phyloP scores from a whole-genome alignment of 2,797 vertebrate species.

The Acropternis orthonyx region DNA sequence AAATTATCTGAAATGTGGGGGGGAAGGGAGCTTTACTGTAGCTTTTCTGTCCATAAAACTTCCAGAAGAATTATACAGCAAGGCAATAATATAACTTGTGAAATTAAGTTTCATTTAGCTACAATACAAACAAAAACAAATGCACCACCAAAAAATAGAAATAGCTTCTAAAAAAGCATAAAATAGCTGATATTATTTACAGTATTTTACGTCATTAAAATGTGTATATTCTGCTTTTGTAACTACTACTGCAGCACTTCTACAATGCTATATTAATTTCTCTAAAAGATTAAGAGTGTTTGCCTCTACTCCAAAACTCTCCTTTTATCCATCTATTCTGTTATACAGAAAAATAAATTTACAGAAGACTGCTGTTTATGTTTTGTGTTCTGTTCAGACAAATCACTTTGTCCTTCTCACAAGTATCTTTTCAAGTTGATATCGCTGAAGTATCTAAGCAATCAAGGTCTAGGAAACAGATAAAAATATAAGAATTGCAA shows the following conservation, averaged over 20 bases:
- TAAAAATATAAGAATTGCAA: neutral
- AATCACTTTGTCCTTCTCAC: neutral
- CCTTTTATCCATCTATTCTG: neutral
- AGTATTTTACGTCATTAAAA: neutral
- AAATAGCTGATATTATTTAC: neutral
- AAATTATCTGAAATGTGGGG: neutral
- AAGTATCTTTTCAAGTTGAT: neutral
- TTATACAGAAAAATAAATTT: neutral
- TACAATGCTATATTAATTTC: neutral
- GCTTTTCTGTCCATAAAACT: neutral
- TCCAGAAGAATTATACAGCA: neutral
- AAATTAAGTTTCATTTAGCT: neutral
- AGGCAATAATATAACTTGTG: neutral
- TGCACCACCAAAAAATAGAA: neutral
- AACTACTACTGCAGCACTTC: neutral
- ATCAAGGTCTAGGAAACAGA: neutral
- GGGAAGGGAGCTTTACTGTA: neutral
- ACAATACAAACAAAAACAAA: neutral
- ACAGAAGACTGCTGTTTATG: neutral
- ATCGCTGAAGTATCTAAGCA: neutral
- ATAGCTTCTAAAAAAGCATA: neutral
- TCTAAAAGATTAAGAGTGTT: neutral
- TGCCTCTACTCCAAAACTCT: neutral
- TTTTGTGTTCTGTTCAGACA: neutral
- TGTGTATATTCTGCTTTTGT: neutral